phyloP scores from a whole-genome alignment of 2,888 invertebrate genomes.

The Eristalis pertinax region DNA sequence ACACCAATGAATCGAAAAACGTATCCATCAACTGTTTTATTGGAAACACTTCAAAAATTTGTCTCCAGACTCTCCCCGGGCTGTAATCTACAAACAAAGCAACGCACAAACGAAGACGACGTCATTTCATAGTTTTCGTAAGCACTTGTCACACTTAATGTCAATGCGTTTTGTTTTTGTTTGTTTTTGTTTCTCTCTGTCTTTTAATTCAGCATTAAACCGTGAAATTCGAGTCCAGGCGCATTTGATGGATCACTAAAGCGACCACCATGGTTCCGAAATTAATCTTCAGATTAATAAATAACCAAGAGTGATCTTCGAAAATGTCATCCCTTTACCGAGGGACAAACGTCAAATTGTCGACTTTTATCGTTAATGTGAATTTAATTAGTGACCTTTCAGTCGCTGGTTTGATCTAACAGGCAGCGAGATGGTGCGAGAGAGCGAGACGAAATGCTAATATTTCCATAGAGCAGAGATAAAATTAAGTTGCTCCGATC shows the following conservation, averaged over 20 bases:
- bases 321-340: slow-evolving; percentile 38
- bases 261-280: slow-evolving; percentile 62
- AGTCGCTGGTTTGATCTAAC: slow-evolving; percentile 28
- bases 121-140: slow-evolving; percentile 46
- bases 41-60: slow-evolving; percentile 20
- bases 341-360: slow-evolving; percentile 30
- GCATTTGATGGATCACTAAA: slow-evolving; percentile 68
- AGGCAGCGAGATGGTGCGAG: background rate
- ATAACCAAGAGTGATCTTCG: slow-evolving; percentile 25
- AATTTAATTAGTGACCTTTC: slow-evolving; percentile 66
- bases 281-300: slow-evolving; percentile 55
- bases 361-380: slow-evolving; percentile 60
- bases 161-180: slow-evolving; percentile 25
- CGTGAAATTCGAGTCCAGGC: slow-evolving; percentile 68
- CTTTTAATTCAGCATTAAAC: slow-evolving; percentile 52
- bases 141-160: slow-evolving; percentile 65
- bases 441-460: background rate
- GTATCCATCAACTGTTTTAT: slow-evolving; percentile 40
- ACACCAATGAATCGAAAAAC: slow-evolving; percentile 13
- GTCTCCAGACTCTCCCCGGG: slow-evolving; percentile 6
- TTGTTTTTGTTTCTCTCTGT: slow-evolving; percentile 18
- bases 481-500: slow-evolving; percentile 39
- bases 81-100: background rate
- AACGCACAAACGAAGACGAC: background rate
- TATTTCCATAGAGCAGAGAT: slow-evolving; percentile 68